These are phyloP conservation scores for Pterophyllum scalare DNA, from an alignment of 2,113 vertebrate species.

Conservation along the genomic window DNA sequence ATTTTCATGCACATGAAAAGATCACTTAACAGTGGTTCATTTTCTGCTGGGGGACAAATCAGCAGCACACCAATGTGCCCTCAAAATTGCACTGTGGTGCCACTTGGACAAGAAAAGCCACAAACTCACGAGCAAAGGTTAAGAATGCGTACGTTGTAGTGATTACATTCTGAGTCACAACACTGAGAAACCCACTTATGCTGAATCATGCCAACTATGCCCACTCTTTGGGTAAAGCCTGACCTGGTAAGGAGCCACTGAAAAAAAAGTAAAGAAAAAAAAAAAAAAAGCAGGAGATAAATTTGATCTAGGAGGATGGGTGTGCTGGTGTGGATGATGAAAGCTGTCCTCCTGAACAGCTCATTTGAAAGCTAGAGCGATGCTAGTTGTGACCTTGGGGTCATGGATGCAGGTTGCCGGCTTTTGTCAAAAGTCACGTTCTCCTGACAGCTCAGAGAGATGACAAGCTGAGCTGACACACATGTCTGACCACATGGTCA, in stretches of 20 bases:
- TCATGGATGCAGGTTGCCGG: slow-evolving; percentile 72
- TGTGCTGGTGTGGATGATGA: slow-evolving; percentile 18
- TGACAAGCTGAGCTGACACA: slow-evolving; percentile 69
- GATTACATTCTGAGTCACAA: slow-evolving; percentile 51
- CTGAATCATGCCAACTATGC: slow-evolving; percentile 26
- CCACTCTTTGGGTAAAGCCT: slow-evolving; percentile 17
- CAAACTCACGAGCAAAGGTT: slow-evolving; percentile 54
- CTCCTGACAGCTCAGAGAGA: slow-evolving; percentile 71
- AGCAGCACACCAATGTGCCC: slow-evolving; percentile 15
- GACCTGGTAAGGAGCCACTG: slow-evolving; percentile 14
- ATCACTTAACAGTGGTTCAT: not conserved
- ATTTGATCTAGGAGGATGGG: not conserved
- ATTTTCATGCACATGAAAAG: slow-evolving; percentile 11
- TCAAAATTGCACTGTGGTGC: slow-evolving; percentile 33
- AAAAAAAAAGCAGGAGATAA: not conserved
- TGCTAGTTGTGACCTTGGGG: slow-evolving; percentile 57
- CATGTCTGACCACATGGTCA: slow-evolving; percentile 53
- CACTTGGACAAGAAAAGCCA: slow-evolving; percentile 33
- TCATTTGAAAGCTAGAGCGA: slow-evolving; percentile 69
- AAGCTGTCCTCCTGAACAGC: slow-evolving; percentile 40
- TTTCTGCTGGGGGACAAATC: slow-evolving; percentile 30
- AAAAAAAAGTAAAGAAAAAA: not conserved
- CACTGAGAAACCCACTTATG: slow-evolving; percentile 35
- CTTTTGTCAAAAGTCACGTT: slow-evolving; percentile 57
- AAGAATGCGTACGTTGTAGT: slow-evolving; percentile 50